Evolutionary conservation across 2,888 invertebrate species (phyloP).

Genomic region (Brachyptera risi): DNA sequence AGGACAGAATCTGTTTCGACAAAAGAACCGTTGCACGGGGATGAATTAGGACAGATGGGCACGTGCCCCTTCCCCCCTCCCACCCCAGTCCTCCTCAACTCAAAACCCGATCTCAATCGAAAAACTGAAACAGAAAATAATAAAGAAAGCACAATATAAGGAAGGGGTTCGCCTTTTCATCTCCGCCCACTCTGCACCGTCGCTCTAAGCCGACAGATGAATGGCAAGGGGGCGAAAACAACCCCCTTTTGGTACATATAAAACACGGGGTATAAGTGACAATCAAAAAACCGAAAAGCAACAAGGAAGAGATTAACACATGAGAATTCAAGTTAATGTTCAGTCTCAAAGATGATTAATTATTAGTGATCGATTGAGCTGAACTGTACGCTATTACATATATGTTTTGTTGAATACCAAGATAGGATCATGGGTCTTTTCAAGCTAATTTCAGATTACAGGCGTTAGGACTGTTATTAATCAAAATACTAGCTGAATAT

Average conservation of each 20-base stretch:
- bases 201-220: constrained; percentile 18
- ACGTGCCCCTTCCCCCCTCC: constrained; percentile 3
- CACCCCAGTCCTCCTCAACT: background rate
- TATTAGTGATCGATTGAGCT: background rate
- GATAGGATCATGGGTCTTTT: too few species aligned
- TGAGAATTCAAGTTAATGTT: background rate
- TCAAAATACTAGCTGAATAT: too few species aligned
- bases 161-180: constrained; percentile 4
- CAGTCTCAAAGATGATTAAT: background rate
- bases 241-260: background rate
- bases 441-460: too few species aligned
- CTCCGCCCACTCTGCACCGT: constrained; percentile 10
- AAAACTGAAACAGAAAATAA: constrained; percentile 20
- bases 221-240: constrained; percentile 10
- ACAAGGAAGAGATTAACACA: background rate
- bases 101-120: constrained; percentile 6
- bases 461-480: too few species aligned
- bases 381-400: too few species aligned
- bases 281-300: background rate
- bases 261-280: background rate
- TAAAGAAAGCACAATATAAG: constrained; percentile 8
- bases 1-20: background rate
- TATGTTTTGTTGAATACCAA: too few species aligned
- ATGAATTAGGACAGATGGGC: constrained; percentile 18
- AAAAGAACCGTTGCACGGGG: background rate